Evolutionary conservation across 1,140 invertebrate genomes (phyloP), one percentile per base, ranked within the genome.

Genomic region (Drosophila setifemur): DNA sequence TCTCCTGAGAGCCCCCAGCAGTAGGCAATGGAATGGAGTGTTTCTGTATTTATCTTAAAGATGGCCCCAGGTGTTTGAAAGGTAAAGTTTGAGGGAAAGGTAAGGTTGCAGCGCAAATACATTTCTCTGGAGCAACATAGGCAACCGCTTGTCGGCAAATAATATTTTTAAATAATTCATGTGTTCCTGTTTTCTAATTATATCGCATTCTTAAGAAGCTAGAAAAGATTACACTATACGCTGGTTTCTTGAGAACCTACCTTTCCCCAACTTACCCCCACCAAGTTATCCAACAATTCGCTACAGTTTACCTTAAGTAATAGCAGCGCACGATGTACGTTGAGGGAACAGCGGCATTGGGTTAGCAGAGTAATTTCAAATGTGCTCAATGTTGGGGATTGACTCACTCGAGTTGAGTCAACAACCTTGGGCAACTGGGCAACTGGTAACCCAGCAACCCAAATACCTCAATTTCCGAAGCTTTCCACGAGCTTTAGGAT

Each of bases 201-300:
- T n/a, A n/a, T n/a, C n/a, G n/a, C n/a, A n/a, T n/a, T n/a, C n/a
- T n/a, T n/a, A n/a, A n/a, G n/a, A n/a, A n/a, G n/a, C n/a, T n/a
- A n/a, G n/a, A n/a, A n/a, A n/a, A n/a, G n/a, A n/a, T n/a, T n/a
- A n/a, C n/a, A n/a, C n/a, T n/a, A n/a, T n/a, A n/a, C n/a, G n/a
- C n/a, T n/a, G n/a, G n/a, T n/a, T n/a, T n/a, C 50, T 52, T 42
- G 52, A 11, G 26, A n/a, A 9, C 12, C 16, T 11, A 28, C 18
- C 9, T 23, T 23, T 18, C 18, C 16, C 9, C 9, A 57, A 5
- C 40, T 28, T 26, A 6, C 16, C 37, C 29, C 55, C 48, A 39
- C 19, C 44, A 37, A 43, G 73, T 73, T 82, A 73, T 39, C 53
- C 78, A 83, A 83, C 58, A 57, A 58, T 64, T 70, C 35, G 12